Base-by-base conservation (phyloP, 2,888 invertebrate species). In the Trichogramma dendrolimi region DNA sequence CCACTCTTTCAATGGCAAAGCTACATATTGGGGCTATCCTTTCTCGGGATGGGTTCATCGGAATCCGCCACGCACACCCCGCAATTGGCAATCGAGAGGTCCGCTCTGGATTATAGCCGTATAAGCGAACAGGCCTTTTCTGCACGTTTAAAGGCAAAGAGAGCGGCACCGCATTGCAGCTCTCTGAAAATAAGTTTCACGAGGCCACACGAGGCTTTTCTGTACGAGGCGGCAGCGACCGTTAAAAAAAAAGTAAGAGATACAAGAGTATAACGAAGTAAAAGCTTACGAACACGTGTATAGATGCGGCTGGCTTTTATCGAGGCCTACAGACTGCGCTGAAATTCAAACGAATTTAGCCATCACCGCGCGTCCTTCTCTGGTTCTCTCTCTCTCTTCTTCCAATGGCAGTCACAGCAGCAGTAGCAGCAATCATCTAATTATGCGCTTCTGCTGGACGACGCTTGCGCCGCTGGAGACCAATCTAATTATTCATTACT, bases 401-500 rank as follows among this genome's bases (percentile, higher is more conserved):
- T 14, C 14, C 14, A 14, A 14, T 14, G 14, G 14, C 14, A 14
- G 14, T 14, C 14, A 14, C 14, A 14, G 14, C 14, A 14, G 14
- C 14, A 14, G 14, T 58, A 59, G 39, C 43, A 63, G 55, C 63
- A 61, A 64, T 64, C 61, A 64, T 61, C 63, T 61, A 64, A 64
- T 64, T 64, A 64, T 64, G 61, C 63, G 51, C 11, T 39, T 47
- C 51, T 55, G 4, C 46, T 52, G 63, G 57, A 50, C 14, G 14
- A 14, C 60, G 55, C 51, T 58, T 61, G 14, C 63, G 55, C 63
- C 55, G 58, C 55, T 58, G 61, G 63, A 64, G 57, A 57, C 58
- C 61, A 55, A 61, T 61, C 61, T 61, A 58, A 58, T 61, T 61
- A 61, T 64, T 53, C 50, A 56, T 60, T 55, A 50, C 60, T 57